Percentiles rank a stretch among this genome's conserved stretches.
Conservation (phyloP, 1,140 invertebrate species). For the Drosophila azteca region DNA sequence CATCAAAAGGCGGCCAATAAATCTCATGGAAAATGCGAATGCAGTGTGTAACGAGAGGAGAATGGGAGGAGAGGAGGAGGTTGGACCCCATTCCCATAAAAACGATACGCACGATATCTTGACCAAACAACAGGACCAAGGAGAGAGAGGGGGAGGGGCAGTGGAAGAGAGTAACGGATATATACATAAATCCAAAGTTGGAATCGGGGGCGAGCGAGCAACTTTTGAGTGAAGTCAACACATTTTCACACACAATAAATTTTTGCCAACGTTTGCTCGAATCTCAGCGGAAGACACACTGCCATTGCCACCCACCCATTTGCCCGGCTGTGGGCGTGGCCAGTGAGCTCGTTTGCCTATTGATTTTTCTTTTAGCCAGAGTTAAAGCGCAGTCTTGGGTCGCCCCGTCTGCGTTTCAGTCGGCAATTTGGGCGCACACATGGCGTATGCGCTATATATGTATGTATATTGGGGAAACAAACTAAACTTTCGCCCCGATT, state of each 20-base stretch:
- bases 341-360: constrained; percentile 61
- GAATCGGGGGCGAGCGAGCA: constrained; percentile 50
- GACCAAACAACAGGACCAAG: constrained; percentile 57
- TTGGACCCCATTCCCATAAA: constrained; percentile 42
- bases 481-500: neutral
- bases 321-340: constrained; percentile 37
- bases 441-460: constrained; percentile 41
- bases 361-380: constrained; percentile 51
- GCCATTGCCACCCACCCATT: constrained; percentile 4
- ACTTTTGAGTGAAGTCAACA: constrained; percentile 81
- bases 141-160: constrained; percentile 1
- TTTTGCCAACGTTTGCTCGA: constrained; percentile 71
- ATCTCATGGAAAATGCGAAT: constrained; percentile 64
- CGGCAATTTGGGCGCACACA: constrained; percentile 10
- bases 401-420: neutral
- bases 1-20: constrained; percentile 68
- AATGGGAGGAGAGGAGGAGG: constrained; percentile 18
- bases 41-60: constrained; percentile 41
- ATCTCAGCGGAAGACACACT: constrained; percentile 22
- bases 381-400: constrained; percentile 40
- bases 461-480: constrained; percentile 2
- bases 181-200: constrained; percentile 75
- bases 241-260: constrained; percentile 82
- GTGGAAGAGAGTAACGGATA: constrained; percentile 24
- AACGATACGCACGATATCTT: constrained; percentile 69